These are phyloP conservation scores for Neoniphon sammara DNA, from an alignment of 2,797 vertebrate species.

Conservation along the genomic window DNA sequence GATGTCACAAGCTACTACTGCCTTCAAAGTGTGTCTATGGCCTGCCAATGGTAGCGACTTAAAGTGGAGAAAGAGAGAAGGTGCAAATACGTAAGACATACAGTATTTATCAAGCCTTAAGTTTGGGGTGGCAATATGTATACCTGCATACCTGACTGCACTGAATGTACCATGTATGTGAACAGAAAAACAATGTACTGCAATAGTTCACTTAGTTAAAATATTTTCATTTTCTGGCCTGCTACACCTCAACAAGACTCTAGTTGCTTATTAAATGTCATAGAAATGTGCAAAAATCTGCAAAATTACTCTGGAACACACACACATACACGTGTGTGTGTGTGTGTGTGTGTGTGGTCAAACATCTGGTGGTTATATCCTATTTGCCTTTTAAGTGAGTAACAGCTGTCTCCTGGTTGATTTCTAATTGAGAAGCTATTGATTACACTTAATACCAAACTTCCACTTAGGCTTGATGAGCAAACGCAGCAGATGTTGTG, in stretches of 20 bases:
- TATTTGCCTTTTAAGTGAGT: conserved; percentile 75
- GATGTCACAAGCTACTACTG: no score
- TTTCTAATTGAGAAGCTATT: conserved; percentile 79
- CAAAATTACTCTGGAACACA: conserved; percentile 30
- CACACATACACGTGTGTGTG: conserved; percentile 23
- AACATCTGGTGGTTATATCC: conserved; percentile 75
- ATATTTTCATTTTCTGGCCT: conserved; percentile 33
- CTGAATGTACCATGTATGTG: background rate
- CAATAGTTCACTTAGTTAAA: conserved; percentile 16
- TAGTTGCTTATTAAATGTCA: no score
- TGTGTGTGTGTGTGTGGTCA: conserved; percentile 42
- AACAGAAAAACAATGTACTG: conserved; percentile 26
- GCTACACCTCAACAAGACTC: conserved; percentile 31
- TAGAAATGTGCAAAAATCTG: no score
- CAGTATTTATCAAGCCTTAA: background rate
- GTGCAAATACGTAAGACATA: no score
- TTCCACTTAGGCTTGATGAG: conserved; percentile 63
- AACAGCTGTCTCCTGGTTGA: conserved; percentile 75
- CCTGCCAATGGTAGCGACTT: no score
- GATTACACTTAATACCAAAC: conserved; percentile 73
- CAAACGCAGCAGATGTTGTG: conserved; percentile 73
- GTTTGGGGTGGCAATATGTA: background rate
- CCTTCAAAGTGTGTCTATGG: no score
- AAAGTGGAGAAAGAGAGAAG: no score
- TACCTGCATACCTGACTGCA: background rate